Evolutionary conservation across 2,797 vertebrate genomes (phyloP).

Genomic region (Hydrocynus forskahlii): DNA sequence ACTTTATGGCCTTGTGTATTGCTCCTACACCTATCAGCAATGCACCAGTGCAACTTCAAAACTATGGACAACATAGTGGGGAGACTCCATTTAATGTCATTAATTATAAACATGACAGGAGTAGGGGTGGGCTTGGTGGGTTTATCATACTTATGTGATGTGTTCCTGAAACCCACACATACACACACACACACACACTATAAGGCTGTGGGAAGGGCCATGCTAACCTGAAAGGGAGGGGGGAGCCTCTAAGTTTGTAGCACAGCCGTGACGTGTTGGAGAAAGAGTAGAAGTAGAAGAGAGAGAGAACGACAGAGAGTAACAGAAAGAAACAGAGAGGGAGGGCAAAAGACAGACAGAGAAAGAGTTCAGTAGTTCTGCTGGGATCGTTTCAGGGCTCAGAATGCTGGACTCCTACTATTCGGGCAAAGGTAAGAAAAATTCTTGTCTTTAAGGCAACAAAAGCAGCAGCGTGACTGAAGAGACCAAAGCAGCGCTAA

Average conservation of each 20-base stretch:
- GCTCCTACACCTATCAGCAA: not conserved
- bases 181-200: constrained; percentile 5
- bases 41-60: not conserved
- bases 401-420: constrained; percentile 72
- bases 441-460: constrained; percentile 38
- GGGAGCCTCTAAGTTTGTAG: constrained; percentile 41
- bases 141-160: constrained; percentile 31
- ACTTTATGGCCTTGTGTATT: constrained; percentile 23
- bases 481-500: constrained; percentile 51
- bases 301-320: constrained; percentile 59
- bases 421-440: constrained; percentile 79
- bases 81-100: not conserved
- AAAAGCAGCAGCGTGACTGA: constrained; percentile 49
- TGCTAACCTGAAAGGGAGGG: constrained; percentile 47
- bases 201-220: constrained; percentile 44
- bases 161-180: constrained; percentile 31
- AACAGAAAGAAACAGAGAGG: constrained; percentile 30
- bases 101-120: constrained; percentile 1
- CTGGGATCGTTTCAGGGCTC: constrained; percentile 54
- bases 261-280: constrained; percentile 26
- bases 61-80: not conserved
- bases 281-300: constrained; percentile 39
- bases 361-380: constrained; percentile 49
- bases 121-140: not conserved
- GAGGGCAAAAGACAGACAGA: constrained; percentile 21